Conservation (phyloP, 2,888 invertebrate genomes). For the Odontocerum albicorne region DNA sequence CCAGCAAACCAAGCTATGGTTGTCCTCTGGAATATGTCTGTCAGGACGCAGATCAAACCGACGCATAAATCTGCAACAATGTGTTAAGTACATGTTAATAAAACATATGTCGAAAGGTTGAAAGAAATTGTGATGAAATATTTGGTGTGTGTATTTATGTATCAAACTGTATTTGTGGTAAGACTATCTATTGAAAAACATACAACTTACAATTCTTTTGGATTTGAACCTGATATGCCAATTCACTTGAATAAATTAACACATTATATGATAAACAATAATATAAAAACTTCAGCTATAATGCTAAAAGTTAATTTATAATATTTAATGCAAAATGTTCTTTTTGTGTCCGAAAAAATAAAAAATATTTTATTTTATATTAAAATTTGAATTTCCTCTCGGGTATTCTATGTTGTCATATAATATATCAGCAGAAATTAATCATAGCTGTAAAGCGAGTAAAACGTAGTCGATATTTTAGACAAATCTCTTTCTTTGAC, state of each 20-base stretch:
- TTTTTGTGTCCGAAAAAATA: background rate
- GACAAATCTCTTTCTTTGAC: slow-evolving; percentile 4
- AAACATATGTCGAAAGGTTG: background rate
- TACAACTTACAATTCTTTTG: too few species aligned
- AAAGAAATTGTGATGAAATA: background rate
- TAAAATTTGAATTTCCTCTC: too few species aligned
- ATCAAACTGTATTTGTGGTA: background rate
- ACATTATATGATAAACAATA: too few species aligned
- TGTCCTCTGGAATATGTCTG: slow-evolving; percentile 87
- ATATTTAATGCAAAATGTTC: background rate
- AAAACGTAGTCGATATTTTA: too few species aligned
- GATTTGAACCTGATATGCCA: too few species aligned
- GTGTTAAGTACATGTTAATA: too few species aligned
- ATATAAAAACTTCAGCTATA: background rate
- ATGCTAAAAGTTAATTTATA: background rate
- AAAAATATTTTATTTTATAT: background rate
- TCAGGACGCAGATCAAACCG: slow-evolving; percentile 84
- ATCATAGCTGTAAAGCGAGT: too few species aligned
- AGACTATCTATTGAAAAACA: too few species aligned
- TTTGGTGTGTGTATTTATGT: background rate
- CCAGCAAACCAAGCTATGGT: slow-evolving; percentile 90
- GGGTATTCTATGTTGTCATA: too few species aligned
- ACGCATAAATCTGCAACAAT: slow-evolving; percentile 78
- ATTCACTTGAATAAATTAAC: too few species aligned
- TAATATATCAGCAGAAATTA: too few species aligned